These are phyloP conservation scores for Latrodectus elegans DNA, from an alignment of 2,888 invertebrate species.

Conservation along the genomic window DNA sequence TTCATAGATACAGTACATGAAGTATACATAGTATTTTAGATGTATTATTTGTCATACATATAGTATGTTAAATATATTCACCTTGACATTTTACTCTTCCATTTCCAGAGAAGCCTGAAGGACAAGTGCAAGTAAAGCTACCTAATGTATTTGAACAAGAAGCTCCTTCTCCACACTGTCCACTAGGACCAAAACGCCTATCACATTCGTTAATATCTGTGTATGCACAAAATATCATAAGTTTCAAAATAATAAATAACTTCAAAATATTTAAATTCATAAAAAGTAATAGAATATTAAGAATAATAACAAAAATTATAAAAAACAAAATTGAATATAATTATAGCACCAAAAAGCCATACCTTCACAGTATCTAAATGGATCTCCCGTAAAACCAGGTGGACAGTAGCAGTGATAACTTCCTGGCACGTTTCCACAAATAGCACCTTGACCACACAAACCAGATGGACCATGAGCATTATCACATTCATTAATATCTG, in stretches of 20 bases:
- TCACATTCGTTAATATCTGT: constrained; percentile 88
- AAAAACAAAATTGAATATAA: neutral
- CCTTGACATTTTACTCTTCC: constrained; percentile 85
- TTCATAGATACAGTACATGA: neutral
- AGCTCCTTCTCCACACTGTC: constrained; percentile 87
- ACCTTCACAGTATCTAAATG: constrained; percentile 78
- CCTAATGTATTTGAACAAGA: constrained; percentile 86
- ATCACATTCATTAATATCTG: constrained; percentile 94
- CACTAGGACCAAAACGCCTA: constrained; percentile 75
- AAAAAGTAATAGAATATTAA: neutral
- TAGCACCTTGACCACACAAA: constrained; percentile 87
- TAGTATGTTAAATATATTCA: constrained; percentile 15
- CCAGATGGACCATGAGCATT: constrained; percentile 84
- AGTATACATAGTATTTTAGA: neutral
- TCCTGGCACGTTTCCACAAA: constrained; percentile 87
- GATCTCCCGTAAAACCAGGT: constrained; percentile 89
- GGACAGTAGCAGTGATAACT: constrained; percentile 88
- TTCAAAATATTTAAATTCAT: too few relatives aligned
- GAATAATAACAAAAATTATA: neutral
- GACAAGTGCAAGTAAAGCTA: constrained; percentile 86
- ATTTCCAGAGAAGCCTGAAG: constrained; percentile 85
- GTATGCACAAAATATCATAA: neutral
- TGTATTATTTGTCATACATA: too few relatives aligned
- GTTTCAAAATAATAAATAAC: too few relatives aligned
- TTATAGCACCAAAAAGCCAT: neutral